A percentile compares a stretch with the other conserved stretches of the same genome.
Conservation (phyloP, 1,140 invertebrate species). For the Drosophila punjabiensis region DNA sequence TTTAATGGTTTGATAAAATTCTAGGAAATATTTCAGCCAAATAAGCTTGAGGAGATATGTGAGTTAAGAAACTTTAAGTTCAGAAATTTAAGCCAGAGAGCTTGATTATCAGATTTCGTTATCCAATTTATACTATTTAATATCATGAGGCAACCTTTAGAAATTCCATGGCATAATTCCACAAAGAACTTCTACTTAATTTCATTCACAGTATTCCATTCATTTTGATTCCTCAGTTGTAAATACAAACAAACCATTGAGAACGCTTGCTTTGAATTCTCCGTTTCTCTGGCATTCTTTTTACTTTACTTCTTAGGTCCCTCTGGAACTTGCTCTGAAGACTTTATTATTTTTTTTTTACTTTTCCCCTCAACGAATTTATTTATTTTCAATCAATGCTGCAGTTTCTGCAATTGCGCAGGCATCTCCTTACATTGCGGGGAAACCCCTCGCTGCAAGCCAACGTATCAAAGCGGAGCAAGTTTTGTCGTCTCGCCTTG, state of each 20-base stretch:
- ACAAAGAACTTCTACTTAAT: constrained; percentile 21
- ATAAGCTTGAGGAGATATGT: not conserved
- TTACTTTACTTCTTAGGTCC: not conserved
- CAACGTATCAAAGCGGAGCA: constrained; percentile 45
- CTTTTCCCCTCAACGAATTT: constrained; percentile 40
- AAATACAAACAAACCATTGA: constrained; percentile 34
- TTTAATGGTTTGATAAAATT: constrained; percentile 17
- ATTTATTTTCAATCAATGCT: constrained; percentile 81
- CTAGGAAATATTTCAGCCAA: not conserved
- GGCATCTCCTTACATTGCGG: constrained; percentile 14
- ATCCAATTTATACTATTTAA: not conserved
- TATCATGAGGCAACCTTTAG: not conserved
- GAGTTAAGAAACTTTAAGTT: not conserved
- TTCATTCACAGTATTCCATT: constrained; percentile 31
- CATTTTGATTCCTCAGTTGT: constrained; percentile 25
- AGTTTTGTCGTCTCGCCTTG: constrained; percentile 73
- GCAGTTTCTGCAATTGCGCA: constrained; percentile 23
- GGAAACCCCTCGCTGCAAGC: not conserved
- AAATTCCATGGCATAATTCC: constrained; percentile 1
- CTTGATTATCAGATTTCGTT: not conserved
- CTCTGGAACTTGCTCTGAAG: constrained; percentile 19
- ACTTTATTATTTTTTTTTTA: constrained; percentile 5
- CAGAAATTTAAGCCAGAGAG: not conserved
- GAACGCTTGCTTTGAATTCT: constrained; percentile 21
- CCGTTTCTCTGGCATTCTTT: constrained; percentile 5